phyloP scores from a whole-genome alignment of 2,797 vertebrate species.

The Poecile montanus region DNA sequence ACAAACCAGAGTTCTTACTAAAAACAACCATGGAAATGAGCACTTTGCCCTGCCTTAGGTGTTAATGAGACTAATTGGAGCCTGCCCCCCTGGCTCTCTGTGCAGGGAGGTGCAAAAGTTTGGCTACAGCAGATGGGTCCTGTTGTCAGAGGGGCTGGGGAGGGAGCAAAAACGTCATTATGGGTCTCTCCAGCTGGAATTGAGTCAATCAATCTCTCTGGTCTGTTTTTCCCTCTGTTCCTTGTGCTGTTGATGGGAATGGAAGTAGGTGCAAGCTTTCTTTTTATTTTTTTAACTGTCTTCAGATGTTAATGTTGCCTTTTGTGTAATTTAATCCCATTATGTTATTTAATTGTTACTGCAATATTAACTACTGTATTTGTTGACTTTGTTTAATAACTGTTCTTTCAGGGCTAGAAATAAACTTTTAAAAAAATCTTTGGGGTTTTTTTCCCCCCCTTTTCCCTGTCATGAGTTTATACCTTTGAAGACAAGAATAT shows the following conservation, averaged over 20 bases:
- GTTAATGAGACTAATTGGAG: not conserved
- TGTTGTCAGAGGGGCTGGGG: not conserved
- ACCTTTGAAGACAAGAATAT: not conserved
- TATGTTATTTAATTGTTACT: slow-evolving; percentile 83
- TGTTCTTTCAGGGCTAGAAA: slow-evolving; percentile 83
- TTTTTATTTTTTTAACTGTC: slow-evolving; percentile 73
- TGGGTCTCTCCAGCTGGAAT: slow-evolving; percentile 46
- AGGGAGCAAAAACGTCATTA: not conserved
- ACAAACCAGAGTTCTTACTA: not conserved
- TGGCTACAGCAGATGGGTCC: not conserved
- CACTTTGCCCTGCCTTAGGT: not conserved
- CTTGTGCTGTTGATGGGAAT: slow-evolving; percentile 59
- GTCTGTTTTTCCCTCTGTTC: slow-evolving; percentile 11
- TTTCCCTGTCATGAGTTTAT: slow-evolving; percentile 14
- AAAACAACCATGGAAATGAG: not conserved
- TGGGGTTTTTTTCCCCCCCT: not conserved
- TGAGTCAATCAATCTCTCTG: slow-evolving; percentile 36
- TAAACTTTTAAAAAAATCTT: slow-evolving; percentile 73
- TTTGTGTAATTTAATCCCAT: slow-evolving; percentile 82
- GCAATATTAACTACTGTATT: slow-evolving; percentile 85
- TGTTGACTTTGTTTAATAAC: slow-evolving; percentile 78
- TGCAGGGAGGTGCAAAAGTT: not conserved
- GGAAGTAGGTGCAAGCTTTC: slow-evolving; percentile 75
- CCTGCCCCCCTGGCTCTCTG: not conserved
- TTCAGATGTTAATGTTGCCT: slow-evolving; percentile 77